These are phyloP conservation scores for Blastobasis adustella DNA, from an alignment of 2,888 invertebrate species.

Conservation along the genomic window DNA sequence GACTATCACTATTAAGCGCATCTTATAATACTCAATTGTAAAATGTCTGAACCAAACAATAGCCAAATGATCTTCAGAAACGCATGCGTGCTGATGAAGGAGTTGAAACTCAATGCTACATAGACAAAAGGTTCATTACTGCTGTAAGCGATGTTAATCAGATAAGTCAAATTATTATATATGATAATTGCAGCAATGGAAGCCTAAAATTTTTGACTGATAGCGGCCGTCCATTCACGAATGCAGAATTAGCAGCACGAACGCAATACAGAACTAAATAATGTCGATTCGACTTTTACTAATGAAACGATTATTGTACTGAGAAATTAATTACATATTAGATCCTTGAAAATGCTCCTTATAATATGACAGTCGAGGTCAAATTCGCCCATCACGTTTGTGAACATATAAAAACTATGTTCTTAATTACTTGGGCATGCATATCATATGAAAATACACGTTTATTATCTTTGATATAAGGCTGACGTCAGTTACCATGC, in stretches of 20 bases:
- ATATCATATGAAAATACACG: constrained; percentile 37
- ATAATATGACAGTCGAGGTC: constrained; percentile 52
- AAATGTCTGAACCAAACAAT: too few species aligned
- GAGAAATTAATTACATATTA: constrained; percentile 30
- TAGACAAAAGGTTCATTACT: too few species aligned
- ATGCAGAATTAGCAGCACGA: constrained; percentile 20
- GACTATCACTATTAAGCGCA: too few species aligned
- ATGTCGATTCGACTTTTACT: constrained; percentile 18
- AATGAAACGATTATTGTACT: constrained; percentile 15
- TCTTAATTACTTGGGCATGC: constrained; percentile 48
- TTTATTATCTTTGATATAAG: constrained; percentile 34
- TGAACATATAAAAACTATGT: constrained; percentile 34
- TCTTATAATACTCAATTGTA: too few species aligned
- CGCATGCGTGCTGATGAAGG: constrained; percentile 16
- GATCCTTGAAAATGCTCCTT: constrained; percentile 41
- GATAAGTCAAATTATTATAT: not conserved
- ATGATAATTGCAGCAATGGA: not conserved
- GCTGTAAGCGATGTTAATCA: too few species aligned
- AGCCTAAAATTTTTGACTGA: constrained; percentile 10
- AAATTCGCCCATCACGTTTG: constrained; percentile 27
- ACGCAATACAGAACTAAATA: constrained; percentile 18
- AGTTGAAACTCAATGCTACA: constrained; percentile 18
- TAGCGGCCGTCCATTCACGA: constrained; percentile 15
- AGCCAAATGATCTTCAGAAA: too few species aligned
- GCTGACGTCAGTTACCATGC: constrained; percentile 47